phyloP scores from a whole-genome alignment of 2,113 vertebrate genomes.

The Formicarius rufipectus region DNA sequence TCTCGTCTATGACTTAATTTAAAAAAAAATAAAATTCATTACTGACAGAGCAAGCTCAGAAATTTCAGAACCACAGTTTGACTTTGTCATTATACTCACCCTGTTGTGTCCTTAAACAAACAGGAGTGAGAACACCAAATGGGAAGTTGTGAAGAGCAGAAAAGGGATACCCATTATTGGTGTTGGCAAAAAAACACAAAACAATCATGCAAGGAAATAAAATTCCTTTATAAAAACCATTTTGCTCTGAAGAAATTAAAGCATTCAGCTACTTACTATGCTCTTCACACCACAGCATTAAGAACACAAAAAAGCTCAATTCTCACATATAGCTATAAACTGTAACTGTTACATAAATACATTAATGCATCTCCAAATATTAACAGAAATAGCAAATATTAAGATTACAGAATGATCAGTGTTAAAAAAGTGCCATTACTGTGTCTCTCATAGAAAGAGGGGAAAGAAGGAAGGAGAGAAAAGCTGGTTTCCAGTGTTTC shows the following conservation, averaged over 20 bases:
- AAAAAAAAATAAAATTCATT: not conserved
- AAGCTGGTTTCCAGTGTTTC: not conserved
- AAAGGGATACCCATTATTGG: not conserved
- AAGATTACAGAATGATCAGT: not conserved
- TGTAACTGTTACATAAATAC: not conserved
- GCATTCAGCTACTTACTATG: not conserved
- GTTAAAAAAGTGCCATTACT: not conserved
- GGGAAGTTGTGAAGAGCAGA: not conserved
- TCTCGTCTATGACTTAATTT: not conserved
- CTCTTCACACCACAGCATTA: not conserved
- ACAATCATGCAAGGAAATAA: not conserved
- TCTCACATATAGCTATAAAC: not conserved
- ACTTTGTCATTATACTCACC: not conserved
- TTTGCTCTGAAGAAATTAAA: not conserved
- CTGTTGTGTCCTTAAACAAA: not conserved
- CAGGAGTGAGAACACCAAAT: not conserved
- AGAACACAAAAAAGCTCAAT: not conserved
- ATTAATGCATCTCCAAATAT: not conserved
- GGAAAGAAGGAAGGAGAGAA: not conserved
- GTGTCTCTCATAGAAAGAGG: accelerated
- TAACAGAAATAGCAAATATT: not conserved
- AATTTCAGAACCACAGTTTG: not conserved
- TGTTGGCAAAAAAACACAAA: not conserved
- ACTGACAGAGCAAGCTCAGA: not conserved
- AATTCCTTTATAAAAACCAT: not conserved